Base-by-base conservation (phyloP, 2,888 invertebrate genomes). In the Eristalis intricaria region DNA sequence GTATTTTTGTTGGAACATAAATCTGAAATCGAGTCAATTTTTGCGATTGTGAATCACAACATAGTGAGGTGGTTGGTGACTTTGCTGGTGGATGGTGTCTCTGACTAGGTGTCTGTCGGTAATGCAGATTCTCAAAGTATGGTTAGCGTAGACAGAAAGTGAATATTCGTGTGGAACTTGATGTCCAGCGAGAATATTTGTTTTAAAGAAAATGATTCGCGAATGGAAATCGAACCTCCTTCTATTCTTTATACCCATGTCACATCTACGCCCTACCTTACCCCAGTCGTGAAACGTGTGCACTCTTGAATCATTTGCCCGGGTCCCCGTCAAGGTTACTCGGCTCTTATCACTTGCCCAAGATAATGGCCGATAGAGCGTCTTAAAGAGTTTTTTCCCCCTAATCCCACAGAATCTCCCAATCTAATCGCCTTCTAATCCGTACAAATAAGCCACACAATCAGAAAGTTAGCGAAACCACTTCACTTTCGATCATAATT, bases 1-100 rank as follows among this genome's bases (percentile, higher is more conserved):
- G 56, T 89, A 75, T n/a, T 50, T 64, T 40, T 90, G 88, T 78
- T 92, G 91, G 65, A 90, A 89, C 56, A 69, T 70, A 77, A 89
- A 92, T 61, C 92, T 91, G 73, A 32, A 88, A 86, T 8, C 1
- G 13, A 19, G 19, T 58, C 84, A 11, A n/a, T 29, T 4, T 32
- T 32, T 32, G 32, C 1, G 10, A 11, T 50, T 13, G 19, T 1
- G 1, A 32, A 43, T 75, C 69, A 84, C 84, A 61, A 26, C 3
- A 3, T 2, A 26, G 26, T 26, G 26, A 26, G 23, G 58, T 43
- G 66, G n/a, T 23, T 13, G 1, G 29, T 35, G 38, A 5, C 19
- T 32, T 3, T 32, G 13, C n/a, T 7, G 61, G 50, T 69, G 13
- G 15, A n/a, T 4, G 43, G 19, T 19, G 19, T 19, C 32, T 32